Conservation (phyloP, 2,797 vertebrate species). For the Masticophis lateralis region DNA sequence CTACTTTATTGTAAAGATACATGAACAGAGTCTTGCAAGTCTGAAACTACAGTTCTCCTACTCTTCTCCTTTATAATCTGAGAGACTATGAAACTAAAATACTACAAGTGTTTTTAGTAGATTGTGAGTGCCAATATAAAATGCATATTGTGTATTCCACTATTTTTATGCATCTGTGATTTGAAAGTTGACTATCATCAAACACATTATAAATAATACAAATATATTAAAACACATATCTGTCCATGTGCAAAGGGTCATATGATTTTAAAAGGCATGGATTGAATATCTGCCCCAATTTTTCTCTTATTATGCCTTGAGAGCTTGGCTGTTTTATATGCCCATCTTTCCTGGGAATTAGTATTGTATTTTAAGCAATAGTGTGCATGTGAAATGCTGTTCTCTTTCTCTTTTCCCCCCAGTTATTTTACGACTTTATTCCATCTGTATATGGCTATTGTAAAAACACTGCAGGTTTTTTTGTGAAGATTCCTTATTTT, state of each 20-base stretch:
- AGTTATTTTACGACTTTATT: background rate
- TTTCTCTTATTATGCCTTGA: background rate
- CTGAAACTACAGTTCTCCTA: background rate
- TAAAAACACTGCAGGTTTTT: background rate
- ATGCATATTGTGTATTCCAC: background rate
- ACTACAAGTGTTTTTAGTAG: background rate
- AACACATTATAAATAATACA: background rate
- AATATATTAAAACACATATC: background rate
- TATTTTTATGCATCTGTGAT: background rate
- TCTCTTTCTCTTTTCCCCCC: too few species aligned
- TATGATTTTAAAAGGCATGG: background rate
- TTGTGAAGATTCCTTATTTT: background rate
- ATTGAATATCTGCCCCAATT: background rate
- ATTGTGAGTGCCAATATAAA: background rate
- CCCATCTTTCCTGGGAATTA: background rate
- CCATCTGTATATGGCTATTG: background rate
- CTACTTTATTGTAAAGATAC: background rate
- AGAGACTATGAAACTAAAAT: background rate
- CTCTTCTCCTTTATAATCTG: background rate
- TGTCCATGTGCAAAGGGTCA: background rate
- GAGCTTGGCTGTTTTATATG: background rate
- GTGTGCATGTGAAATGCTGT: background rate
- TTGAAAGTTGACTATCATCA: background rate
- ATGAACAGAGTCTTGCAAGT: background rate
- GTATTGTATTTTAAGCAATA: background rate